Evolutionary conservation across 1,140 invertebrate species (phyloP), one percentile per base, ranked within the genome.

Genomic region (Cydia strobilella): DNA sequence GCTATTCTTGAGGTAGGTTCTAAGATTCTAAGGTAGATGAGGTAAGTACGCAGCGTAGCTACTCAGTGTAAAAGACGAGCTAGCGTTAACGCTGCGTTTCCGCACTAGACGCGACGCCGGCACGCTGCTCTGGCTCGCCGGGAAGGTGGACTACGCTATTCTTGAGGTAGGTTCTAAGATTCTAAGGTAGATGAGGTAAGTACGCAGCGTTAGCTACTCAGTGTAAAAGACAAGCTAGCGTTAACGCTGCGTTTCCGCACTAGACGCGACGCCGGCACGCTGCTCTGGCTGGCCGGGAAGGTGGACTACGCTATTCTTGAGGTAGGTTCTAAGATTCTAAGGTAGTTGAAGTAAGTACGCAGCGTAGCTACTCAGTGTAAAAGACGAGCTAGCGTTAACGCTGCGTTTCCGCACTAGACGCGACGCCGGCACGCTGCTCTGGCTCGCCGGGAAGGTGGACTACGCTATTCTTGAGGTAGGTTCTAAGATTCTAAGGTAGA

Each of bases 391-490:
- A 39, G 96, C 95, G 72, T 89, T 99, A 27, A 95, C 96, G 12
- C 84, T 99, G 73, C 94, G 96, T 76, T 95, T 99, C 65, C 94
- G 97, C 79, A 99, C 97, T 0, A 93, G 97, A 0, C 96, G 98
- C 83, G 95, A 95, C 1, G 96, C 96, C 35, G 98, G 97, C n/a
- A 97, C 96, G 75, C 86, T 99, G 0, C 95, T 99, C 94, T 97
- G 97, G 87, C 97, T 97, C 0, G 95, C 96, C 35, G 98, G 98
- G 0, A 95, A 96, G 82, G 94, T 97, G 27, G 98, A 99, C 84
- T 99, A 98, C 86, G 97, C 97, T 79, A 95, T 98, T 59, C 93
- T 99, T 45, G 98, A 99, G 93, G 95, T 97, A 90, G 95, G 95
- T 31, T 31, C 31, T 31, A 31, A 31, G 31, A 31, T 31, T 31